These are phyloP conservation scores for Leptosomus discolor DNA, from an alignment of 2,113 vertebrate genomes.

Conservation along the genomic window DNA sequence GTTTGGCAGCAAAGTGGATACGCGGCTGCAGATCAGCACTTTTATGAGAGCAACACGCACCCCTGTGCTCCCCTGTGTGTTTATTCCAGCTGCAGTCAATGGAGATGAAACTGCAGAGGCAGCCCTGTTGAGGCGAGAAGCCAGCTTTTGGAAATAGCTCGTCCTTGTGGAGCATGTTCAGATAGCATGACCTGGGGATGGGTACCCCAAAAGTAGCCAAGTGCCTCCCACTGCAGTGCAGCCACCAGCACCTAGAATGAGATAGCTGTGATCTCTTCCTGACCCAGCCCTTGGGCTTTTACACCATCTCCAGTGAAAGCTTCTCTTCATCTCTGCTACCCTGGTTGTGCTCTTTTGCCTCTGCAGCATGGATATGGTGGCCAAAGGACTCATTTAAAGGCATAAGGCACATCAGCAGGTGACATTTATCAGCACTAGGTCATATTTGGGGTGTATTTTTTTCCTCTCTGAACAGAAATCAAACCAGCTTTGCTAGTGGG, in stretches of 20 bases:
- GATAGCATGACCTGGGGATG: not conserved
- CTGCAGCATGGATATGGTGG: not conserved
- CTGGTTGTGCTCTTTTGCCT: not conserved
- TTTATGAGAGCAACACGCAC: not conserved
- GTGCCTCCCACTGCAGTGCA: not conserved
- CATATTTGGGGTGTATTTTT: not conserved
- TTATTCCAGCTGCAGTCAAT: not conserved
- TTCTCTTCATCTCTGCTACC: no score
- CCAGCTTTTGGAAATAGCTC: not conserved
- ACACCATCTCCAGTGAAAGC: not conserved
- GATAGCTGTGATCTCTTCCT: not conserved
- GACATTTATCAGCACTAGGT: not conserved
- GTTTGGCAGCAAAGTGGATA: not conserved
- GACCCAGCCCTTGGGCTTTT: not conserved
- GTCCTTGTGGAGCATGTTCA: not conserved
- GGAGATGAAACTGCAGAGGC: not conserved
- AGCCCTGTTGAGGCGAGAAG: rapidly evolving
- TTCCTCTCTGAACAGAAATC: not conserved
- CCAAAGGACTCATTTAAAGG: not conserved
- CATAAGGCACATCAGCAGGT: not conserved
- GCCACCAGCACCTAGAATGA: not conserved
- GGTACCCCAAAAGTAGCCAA: not conserved
- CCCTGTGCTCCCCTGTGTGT: not conserved
- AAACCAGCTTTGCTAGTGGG: not conserved
- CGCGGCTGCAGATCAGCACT: not conserved